Base-by-base conservation (phyloP, 2,797 vertebrate genomes). In the Platyrinchus mystaceus region DNA sequence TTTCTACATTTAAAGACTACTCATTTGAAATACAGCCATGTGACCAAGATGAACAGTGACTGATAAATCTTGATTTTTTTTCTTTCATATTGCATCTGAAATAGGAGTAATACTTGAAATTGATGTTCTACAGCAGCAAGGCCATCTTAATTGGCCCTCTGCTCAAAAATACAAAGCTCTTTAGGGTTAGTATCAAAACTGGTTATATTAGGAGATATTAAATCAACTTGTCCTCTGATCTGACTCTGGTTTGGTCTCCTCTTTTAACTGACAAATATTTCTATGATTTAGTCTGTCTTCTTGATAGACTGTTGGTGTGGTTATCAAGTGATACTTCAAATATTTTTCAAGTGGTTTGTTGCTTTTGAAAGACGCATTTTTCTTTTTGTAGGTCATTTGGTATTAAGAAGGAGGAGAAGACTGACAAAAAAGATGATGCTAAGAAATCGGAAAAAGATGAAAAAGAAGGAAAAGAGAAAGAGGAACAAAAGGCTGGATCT, bases 381-480 rank as follows among this genome's bases (percentile, higher is more conserved):
- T 24, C 41, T 76, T 37, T 39, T 46, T 60, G 21, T 60, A 98
- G 98, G 90, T 96, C 96, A 9, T 21, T 59, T 26, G 82, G 88
- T 79, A 50, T 94, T 88, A 98, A 98, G 83, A 98, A 97, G 76
- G 99, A 99, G 43, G 98, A 98, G 88, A 98, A 95, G 69, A 97
- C 94, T 0, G 98, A 99, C 62, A 99, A 98, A 74, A 99, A 98
- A 81, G 95, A 98, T 14, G 99, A 99, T 53, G 96, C 88, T 21
- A 97, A 96, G n/a, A 98, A 94, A 27, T 94, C 98, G 46, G 99
- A 97, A 63, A 97, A 96, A 68, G 98, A 97, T 39, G 95, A 91
- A 60, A 97, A 96, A 68, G 95, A 95, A 59, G 94, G 92, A 32
- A 98, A 95, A 79, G 97, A 98, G 9, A 97, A 98, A 92, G 98